phyloP scores from a whole-genome alignment of 2,888 invertebrate species.

The Agriopis marginaria region DNA sequence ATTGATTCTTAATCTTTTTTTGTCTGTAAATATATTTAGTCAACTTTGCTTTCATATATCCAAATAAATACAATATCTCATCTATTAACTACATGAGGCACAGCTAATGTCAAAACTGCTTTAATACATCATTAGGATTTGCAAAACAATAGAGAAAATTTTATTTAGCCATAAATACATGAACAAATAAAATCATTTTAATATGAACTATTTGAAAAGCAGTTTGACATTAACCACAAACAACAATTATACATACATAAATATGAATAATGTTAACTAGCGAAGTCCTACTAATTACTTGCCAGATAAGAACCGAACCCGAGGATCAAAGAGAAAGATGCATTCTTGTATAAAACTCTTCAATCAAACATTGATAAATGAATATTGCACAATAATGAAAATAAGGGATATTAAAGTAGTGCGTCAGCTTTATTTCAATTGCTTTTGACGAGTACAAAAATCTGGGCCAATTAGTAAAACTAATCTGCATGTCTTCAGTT shows the following conservation, averaged over 20 bases:
- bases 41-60: not conserved
- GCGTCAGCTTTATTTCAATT: not conserved
- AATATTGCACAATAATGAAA: not conserved
- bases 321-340: not conserved
- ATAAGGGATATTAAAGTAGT: not conserved
- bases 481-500: not conserved
- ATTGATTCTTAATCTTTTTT: not conserved
- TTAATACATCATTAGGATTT: not conserved
- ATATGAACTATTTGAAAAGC: not conserved
- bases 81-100: no score
- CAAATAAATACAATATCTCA: constrained; percentile 5
- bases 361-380: not conserved
- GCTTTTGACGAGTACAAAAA: not conserved
- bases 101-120: constrained; percentile 4
- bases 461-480: not conserved
- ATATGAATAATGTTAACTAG: constrained; percentile 13
- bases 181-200: not conserved
- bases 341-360: not conserved
- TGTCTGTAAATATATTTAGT: not conserved
- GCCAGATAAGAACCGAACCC: constrained; percentile 12
- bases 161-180: not conserved
- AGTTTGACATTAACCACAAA: constrained; percentile 4
- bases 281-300: constrained; percentile 9
- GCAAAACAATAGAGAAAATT: not conserved
- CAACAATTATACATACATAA: not conserved